phyloP scores from a whole-genome alignment of 2,113 vertebrate species.

The Ctenomys sociabilis region DNA sequence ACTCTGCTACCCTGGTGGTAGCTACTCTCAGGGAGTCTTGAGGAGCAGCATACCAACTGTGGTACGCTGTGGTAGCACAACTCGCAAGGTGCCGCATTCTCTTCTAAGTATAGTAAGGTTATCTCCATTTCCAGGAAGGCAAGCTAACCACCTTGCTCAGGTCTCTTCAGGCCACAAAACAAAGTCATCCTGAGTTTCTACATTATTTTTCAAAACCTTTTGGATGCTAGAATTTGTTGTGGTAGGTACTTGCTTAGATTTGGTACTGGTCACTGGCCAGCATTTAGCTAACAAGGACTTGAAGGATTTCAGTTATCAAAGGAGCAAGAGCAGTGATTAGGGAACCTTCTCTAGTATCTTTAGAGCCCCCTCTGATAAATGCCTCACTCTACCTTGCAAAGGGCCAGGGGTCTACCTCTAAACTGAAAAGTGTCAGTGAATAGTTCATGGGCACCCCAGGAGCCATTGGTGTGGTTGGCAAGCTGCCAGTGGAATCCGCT shows the following conservation, averaged over 20 bases:
- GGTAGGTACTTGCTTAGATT: not conserved
- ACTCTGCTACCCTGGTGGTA: not conserved
- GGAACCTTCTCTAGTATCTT: not conserved
- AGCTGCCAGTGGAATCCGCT: not conserved
- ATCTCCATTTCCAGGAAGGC: not conserved
- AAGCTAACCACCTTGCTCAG: not conserved
- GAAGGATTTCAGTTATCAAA: not conserved
- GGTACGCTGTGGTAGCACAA: not conserved
- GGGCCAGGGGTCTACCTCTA: not conserved
- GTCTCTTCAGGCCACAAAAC: not conserved
- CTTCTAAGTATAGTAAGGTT: not conserved
- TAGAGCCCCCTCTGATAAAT: not conserved
- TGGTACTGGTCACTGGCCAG: not conserved
- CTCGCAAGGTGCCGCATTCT: not conserved
- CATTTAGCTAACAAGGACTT: not conserved
- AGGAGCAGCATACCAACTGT: no score
- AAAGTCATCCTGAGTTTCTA: not conserved
- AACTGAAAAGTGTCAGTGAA: not conserved
- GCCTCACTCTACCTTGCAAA: not conserved
- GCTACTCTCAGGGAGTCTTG: no score
- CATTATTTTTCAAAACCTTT: not conserved
- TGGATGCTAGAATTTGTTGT: not conserved
- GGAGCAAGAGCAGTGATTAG: not conserved
- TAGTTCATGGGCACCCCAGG: not conserved
- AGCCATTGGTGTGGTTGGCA: no score